Evolutionary conservation across 2,113 vertebrate genomes (phyloP), one percentile per base, ranked within the genome.

Genomic region (Spizaetus ornatus): DNA sequence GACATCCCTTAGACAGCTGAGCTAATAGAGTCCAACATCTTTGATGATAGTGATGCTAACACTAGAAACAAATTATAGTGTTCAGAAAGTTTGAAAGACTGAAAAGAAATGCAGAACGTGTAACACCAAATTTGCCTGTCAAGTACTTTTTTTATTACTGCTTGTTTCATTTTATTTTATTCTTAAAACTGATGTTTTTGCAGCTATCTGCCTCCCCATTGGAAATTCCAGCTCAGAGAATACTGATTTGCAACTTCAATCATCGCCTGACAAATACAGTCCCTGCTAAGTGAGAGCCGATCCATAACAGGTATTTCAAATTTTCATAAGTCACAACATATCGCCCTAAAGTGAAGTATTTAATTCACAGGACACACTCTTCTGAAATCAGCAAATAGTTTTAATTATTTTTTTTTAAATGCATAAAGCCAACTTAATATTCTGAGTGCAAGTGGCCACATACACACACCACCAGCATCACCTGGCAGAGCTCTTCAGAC

Each of bases 81-180:
- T 98, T 98, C 98, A 98, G 96, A 92, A 98, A 98, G 97, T 98
- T 94, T 98, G 98, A 98, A 97, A 94, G 97, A 97, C 97, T 98
- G 95, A 96, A 97, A 96, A 98, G 97, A 97, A 98, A 98, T 97
- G 97, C 95, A 98, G 96, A 96, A 96, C 1, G 85, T 97, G 69
- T 88, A 98, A 98, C 97, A 98, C 94, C 98, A 98, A 98, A 98
- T 98, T 98, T 98, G 97, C 97, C 98, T 98, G 98, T 98, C 98
- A 98, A 97, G 95, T 80, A 90, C 74, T 97, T 98, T 98, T 97
- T 92, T 98, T 97, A 98, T 98, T 98, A 96, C 93, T 93, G 95
- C 97, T 98, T 97, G 95, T 97, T 98, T 98, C 97, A 89, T 98
- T 98, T 98, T 97, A 97, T 98, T 98, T 98, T 98, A 96, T 98